Evolutionary conservation across 2,797 vertebrate genomes (phyloP), one percentile per base, ranked within the genome.

Genomic region (Zalophus californianus): DNA sequence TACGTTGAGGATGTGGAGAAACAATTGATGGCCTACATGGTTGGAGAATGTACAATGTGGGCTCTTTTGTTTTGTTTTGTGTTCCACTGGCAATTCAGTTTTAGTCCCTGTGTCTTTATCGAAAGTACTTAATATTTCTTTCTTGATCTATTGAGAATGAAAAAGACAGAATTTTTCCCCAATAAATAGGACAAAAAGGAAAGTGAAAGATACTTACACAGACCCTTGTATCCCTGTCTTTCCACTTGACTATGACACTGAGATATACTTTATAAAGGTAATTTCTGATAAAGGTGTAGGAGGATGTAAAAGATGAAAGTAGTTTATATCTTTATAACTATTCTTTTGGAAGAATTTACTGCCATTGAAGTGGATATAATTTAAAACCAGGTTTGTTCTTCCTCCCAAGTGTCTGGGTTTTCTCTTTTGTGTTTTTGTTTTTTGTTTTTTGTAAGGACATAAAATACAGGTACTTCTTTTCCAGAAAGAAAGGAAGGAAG

Each of bases 321-420:
- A 41, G 44, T 78, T 83, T 84, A 15, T 82, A 56, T 60, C 5
- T 86, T 86, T 87, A 20, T 44, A 93, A 80, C 64, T 2, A n/a
- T 86, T 10, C 21, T 86, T 94, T 97, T 68, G 27, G 32, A 87
- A 85, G 11, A 92, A 48, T 56, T 83, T 93, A 48, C n/a, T 95
- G 41, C 25, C 23, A 35, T 91, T 25, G 58, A 82, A 78, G 54
- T 85, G 21, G 27, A 58, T 80, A 50, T 92, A 80, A 77, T 66
- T 93, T 82, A 78, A 96, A 88, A 48, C 14, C 23, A 87, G 15
- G 7, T 80, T 94, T 86, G 21, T 18, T 29, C 35, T 88, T 93
- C 25, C 11, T 84, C 70, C 29, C 48, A 35, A 83, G 1, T 66
- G 1, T 93, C 77, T 96, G 0, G 5, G 4, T 62, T 52, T 62